Base-by-base conservation (phyloP, 2,888 invertebrate genomes). In the Xiphydria camelus region DNA sequence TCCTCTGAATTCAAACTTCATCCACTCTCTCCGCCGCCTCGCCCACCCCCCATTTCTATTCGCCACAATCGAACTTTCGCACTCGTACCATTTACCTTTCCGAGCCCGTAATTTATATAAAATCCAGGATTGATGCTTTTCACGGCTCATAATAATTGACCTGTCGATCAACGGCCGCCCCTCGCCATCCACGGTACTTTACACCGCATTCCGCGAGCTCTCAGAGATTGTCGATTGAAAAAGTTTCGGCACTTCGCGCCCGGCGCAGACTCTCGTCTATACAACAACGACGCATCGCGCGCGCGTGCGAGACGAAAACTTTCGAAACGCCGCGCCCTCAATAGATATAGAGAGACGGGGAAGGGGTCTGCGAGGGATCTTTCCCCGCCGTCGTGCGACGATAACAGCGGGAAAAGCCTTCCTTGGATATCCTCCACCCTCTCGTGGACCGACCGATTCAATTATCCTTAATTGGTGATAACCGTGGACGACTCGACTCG, bases 171-270 rank as follows among this genome's bases (percentile, higher is more conserved):
- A 26, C 5, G 26, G 26, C 26, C 10, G 26, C 10, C 26, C n/a
- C n/a, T n/a, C n/a, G n/a, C n/a, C n/a, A n/a, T n/a, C n/a, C n/a
- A n/a, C n/a, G n/a, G n/a, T n/a, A n/a, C n/a, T n/a, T n/a, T n/a
- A n/a, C n/a, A n/a, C n/a, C n/a, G 26, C 26, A 10, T 10, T 26
- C 26, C 42, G 36, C 23, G 20, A 23, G 20, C 17, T 25, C 15
- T 26, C 20, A 35, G 35, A 42, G 36, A 42, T 25, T 42, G 34
- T 46, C 64, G 61, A 68, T 67, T 67, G 67, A 66, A 67, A 68
- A 67, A 68, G 63, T 68, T 68, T 66, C 47, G 14, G 3, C 26
- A 26, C 26, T 26, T 26, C 7, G 26, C 10, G 10, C 3, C 5
- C 26, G n/a, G 26, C 10, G 26, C 10, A 26, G 9, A 26, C n/a